phyloP scores from a whole-genome alignment of 1,140 invertebrate genomes.

The Sipha flava region DNA sequence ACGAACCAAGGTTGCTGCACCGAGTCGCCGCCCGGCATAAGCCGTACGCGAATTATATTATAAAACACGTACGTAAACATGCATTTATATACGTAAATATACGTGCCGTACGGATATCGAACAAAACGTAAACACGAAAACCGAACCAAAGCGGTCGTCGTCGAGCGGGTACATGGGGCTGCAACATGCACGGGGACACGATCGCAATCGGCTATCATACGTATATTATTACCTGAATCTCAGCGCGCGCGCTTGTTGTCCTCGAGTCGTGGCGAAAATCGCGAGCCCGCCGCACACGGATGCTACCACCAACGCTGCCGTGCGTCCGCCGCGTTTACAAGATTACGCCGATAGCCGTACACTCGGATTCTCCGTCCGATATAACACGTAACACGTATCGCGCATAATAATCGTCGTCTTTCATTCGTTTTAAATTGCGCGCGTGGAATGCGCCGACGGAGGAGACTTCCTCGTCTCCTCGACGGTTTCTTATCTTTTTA shows the following conservation, averaged over 20 bases:
- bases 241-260: background rate
- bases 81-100: background rate
- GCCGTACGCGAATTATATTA: background rate
- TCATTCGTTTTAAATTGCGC: too few species aligned
- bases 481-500: too few species aligned
- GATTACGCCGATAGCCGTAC: background rate
- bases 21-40: background rate
- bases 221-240: too few species aligned
- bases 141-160: background rate
- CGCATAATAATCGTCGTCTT: too few species aligned
- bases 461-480: too few species aligned
- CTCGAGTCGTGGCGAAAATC: background rate
- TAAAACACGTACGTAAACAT: too few species aligned
- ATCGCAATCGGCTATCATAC: too few species aligned
- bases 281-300: background rate
- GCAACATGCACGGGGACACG: too few species aligned
- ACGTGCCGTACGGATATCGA: background rate
- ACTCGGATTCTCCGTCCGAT: too few species aligned
- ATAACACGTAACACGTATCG: too few species aligned
- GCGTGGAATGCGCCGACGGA: too few species aligned
- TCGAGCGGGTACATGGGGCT: too few species aligned
- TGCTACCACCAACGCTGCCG: background rate
- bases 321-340: background rate
- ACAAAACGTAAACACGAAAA: background rate
- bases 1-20: conserved; percentile 5